Evolutionary conservation across 2,797 vertebrate genomes (phyloP).

Genomic region (Cercopithecus neglectus): DNA sequence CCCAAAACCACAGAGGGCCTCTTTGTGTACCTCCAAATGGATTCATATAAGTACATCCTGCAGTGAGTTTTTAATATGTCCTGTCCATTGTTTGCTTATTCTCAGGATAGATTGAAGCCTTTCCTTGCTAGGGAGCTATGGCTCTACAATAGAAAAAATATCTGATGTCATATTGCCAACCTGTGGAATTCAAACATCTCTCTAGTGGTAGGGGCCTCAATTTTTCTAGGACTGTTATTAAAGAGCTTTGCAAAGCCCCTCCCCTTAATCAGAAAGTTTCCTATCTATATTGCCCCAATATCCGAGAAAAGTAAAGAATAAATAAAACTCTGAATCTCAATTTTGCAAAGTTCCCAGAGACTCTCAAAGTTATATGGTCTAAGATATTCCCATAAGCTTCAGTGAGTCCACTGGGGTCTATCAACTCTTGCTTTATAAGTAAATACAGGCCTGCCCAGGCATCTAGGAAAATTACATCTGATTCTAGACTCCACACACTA

Average conservation of each 20-base stretch:
- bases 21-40: neutral
- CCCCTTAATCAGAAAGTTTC: neutral
- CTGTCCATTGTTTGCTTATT: neutral
- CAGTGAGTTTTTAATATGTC: neutral
- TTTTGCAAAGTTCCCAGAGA: neutral
- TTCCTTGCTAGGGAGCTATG: neutral
- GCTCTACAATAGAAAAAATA: neutral
- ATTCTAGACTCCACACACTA: neutral
- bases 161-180: neutral
- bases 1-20: neutral
- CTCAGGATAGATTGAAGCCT: neutral
- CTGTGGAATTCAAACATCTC: neutral
- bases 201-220: neutral
- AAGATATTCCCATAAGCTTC: neutral
- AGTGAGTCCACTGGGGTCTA: neutral
- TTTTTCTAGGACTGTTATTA: neutral
- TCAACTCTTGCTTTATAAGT: neutral
- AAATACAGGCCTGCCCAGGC: neutral
- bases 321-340: neutral
- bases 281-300: neutral
- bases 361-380: neutral
- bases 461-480: neutral
- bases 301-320: neutral
- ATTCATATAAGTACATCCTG: neutral
- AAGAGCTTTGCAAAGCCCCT: neutral